Conservation (phyloP, 2,888 invertebrate genomes). For the Phania funesta region DNA sequence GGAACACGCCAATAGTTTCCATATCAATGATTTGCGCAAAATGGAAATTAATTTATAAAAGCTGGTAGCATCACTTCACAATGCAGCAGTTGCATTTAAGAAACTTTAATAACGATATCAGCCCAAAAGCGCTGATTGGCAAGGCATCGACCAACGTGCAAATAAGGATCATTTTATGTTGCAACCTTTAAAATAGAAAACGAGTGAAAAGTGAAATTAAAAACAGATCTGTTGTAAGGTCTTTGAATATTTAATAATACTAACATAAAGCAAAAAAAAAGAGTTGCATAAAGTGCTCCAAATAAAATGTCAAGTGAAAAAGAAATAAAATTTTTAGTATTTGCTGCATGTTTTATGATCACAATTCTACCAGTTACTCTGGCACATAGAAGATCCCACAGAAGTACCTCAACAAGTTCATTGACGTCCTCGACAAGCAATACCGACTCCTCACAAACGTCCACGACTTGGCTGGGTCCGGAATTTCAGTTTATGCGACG, state of each 20-base stretch:
- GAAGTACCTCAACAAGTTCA: slow-evolving; percentile 43
- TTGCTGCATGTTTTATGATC: slow-evolving; percentile 29
- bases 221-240: slow-evolving; percentile 61
- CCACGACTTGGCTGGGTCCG: slow-evolving; percentile 78
- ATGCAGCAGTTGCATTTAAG: slow-evolving; percentile 76
- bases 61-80: slow-evolving; percentile 72
- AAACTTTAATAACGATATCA: slow-evolving; percentile 52
- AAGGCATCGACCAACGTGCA: background rate
- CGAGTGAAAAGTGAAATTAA: slow-evolving; percentile 46
- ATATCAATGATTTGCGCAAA: slow-evolving; percentile 72
- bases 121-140: slow-evolving; percentile 20
- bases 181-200: background rate
- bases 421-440: slow-evolving; percentile 45
- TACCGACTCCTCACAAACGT: slow-evolving; percentile 33
- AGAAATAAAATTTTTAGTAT: slow-evolving; percentile 44
- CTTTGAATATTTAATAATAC: slow-evolving; percentile 13
- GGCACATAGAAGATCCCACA: slow-evolving; percentile 53
- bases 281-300: slow-evolving; percentile 13
- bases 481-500: slow-evolving; percentile 83
- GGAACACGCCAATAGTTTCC: slow-evolving; percentile 78
- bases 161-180: background rate
- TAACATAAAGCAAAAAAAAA: background rate
- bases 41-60: slow-evolving; percentile 77
- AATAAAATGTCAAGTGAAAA: slow-evolving; percentile 60
- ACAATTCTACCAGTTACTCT: slow-evolving; percentile 33